phyloP scores from a whole-genome alignment of 2,113 vertebrate species.

The Gymnobelideus leadbeateri region DNA sequence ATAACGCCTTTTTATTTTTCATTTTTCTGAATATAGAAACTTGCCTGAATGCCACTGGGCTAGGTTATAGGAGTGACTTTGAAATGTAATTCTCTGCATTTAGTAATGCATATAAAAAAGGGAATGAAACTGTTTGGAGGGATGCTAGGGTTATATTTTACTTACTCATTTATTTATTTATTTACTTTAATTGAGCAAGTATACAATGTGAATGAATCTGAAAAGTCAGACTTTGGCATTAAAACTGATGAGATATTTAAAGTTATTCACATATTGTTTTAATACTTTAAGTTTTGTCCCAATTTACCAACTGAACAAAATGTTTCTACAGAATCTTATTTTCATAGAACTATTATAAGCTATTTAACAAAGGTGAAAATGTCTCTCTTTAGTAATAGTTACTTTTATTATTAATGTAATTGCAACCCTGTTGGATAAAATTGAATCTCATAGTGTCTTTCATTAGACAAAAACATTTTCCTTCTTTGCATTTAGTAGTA shows the following conservation, averaged over 20 bases:
- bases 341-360: slow-evolving; percentile 53
- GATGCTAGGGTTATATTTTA: neutral
- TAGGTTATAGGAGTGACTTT: neutral
- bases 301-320: slow-evolving; percentile 30
- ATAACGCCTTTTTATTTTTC: neutral
- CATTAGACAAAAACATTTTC: slow-evolving; percentile 47
- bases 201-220: neutral
- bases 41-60: neutral
- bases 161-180: slow-evolving; percentile 23
- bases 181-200: slow-evolving; percentile 14
- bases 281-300: slow-evolving; percentile 4
- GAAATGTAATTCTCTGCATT: slow-evolving; percentile 20
- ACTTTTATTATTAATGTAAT: slow-evolving; percentile 40
- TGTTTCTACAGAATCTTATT: slow-evolving; percentile 56
- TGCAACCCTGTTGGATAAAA: slow-evolving; percentile 9
- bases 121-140: slow-evolving; percentile 15
- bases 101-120: slow-evolving; percentile 14
- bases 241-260: neutral
- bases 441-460: slow-evolving; percentile 52
- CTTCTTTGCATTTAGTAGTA: neutral
- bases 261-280: neutral
- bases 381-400: slow-evolving; percentile 54
- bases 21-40: slow-evolving; percentile 20
- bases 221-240: neutral
- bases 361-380: slow-evolving; percentile 45